Evolutionary conservation across 2,888 invertebrate species (phyloP), one percentile per base, ranked within the genome.

Genomic region (Mesorhabditis sp.): DNA sequence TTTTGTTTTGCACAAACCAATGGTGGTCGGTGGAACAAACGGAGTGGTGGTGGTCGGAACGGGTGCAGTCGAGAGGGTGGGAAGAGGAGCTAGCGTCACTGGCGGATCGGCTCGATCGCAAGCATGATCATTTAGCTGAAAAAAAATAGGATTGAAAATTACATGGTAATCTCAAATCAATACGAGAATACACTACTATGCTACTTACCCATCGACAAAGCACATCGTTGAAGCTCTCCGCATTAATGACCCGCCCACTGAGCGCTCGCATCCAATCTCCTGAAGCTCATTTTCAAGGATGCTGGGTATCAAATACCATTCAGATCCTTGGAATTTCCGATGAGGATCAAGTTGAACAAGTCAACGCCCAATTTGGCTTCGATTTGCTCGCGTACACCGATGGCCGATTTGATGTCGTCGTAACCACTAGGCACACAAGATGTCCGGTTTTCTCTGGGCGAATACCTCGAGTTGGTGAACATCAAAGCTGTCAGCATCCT

Each of bases 351-450:
- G n/a, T 50, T 50, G 58, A 50, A 50, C 10, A 50, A n/a, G n/a
- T 50, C 58, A 50, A 50, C 58, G 2, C 10, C n/a, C 10, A 50
- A n/a, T 50, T 50, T 10, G 1, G 58, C 7, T n/a, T 50, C 58
- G 58, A 50, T 50, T 50, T 50, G 58, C n/a, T 50, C 58, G n/a
- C 58, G 58, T 13, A 50, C n/a, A 50, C 10, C 58, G 58, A 50
- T 50, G 7, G 58, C 58, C 1, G 58, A 50, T 50, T 50, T 10
- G n/a, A 50, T 50, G n/a, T 50, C 58, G 1, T 50, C 58, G 58
- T 50, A 50, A n/a, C 58, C 58, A 2, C 58, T 50, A 50, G 2
- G 2, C 28, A 28, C 28, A 50, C 7, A 50, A 50, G 1, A 50
- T 2, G 2, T 13, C n/a, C 1, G 2, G 7, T 13, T 50, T 50